These are phyloP conservation scores for Callithrix jacchus DNA, from an alignment of 2,113 vertebrate genomes.

Conservation along the genomic window DNA sequence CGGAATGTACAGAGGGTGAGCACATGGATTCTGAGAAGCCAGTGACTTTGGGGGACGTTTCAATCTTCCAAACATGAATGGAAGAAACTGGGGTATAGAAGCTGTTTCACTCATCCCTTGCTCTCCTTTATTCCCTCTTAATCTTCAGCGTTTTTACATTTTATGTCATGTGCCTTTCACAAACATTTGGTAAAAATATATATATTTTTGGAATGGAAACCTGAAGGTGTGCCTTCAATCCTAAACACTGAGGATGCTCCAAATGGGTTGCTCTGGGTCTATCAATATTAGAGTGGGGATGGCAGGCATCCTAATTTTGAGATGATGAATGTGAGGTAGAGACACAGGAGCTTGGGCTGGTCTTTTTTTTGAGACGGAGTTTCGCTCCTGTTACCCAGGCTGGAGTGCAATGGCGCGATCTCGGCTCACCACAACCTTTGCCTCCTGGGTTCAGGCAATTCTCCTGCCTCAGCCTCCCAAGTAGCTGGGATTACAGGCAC, in stretches of 20 bases:
- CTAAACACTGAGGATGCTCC: neutral
- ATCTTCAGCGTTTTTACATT: neutral
- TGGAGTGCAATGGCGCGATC: too few species aligned
- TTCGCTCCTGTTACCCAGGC: too few species aligned
- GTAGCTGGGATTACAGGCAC: too few species aligned
- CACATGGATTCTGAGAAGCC: neutral
- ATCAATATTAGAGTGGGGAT: neutral
- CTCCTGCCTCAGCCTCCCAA: too few species aligned
- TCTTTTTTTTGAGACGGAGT: neutral
- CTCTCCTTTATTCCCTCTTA: neutral
- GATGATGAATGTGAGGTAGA: neutral
- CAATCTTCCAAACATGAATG: neutral
- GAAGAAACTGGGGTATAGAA: neutral
- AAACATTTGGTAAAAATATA: neutral
- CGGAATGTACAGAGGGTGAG: neutral
- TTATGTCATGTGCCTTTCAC: neutral
- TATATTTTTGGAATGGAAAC: neutral
- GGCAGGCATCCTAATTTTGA: neutral
- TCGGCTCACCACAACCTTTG: too few species aligned
- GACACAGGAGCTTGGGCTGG: neutral
- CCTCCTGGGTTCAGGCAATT: too few species aligned
- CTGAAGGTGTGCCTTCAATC: neutral
- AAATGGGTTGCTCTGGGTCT: neutral
- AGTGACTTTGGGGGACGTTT: neutral
- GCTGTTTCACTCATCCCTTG: neutral